Evolutionary conservation across 1,140 invertebrate genomes (phyloP).

Genomic region (Heliconius congener): DNA sequence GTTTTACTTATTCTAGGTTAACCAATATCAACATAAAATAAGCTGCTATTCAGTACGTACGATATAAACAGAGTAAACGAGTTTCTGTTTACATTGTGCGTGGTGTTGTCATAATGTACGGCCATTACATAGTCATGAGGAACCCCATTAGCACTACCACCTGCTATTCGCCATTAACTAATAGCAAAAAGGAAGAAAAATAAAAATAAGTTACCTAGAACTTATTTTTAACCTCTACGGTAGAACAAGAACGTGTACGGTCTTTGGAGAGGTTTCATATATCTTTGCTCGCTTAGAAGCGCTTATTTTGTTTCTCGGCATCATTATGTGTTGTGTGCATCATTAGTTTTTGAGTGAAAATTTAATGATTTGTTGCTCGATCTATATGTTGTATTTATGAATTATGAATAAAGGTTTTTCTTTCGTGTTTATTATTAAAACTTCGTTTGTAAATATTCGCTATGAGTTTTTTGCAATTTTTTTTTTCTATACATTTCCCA

Average conservation of each 20-base stretch:
- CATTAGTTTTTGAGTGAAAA: background rate
- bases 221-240: background rate
- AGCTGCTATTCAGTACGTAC: background rate
- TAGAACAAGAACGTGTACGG: background rate
- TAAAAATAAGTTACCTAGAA: background rate
- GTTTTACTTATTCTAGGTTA: background rate
- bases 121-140: background rate
- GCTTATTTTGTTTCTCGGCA: background rate
- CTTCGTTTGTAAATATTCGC: too few relatives aligned
- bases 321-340: background rate
- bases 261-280: background rate
- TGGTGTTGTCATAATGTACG: conserved; percentile 6
- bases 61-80: conserved; percentile 3
- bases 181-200: conserved; percentile 13
- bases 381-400: background rate
- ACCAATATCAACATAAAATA: background rate
- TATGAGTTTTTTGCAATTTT: too few relatives aligned
- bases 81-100: background rate
- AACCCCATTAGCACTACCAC: conserved; percentile 8
- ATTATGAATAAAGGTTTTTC: background rate
- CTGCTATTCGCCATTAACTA: conserved; percentile 8
- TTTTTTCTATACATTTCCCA: too few relatives aligned
- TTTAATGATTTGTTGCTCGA: too few relatives aligned
- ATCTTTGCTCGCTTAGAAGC: background rate
- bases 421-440: background rate